These are phyloP conservation scores for Ceyx margarethae DNA, from an alignment of 2,113 vertebrate species.

Conservation along the genomic window DNA sequence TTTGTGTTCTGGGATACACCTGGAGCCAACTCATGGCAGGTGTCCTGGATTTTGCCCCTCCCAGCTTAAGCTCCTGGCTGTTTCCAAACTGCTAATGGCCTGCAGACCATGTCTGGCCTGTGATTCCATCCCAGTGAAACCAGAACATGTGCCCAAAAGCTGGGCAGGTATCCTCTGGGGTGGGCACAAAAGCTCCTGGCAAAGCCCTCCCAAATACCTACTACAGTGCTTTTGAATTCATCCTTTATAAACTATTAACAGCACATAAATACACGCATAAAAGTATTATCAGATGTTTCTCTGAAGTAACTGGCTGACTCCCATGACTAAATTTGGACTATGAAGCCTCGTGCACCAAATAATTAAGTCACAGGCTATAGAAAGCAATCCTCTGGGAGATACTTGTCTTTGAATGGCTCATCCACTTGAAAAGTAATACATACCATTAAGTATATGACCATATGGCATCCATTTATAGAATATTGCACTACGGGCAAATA, in stretches of 20 bases:
- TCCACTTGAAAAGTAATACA: conserved; percentile 41
- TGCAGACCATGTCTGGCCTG: not conserved
- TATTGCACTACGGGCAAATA: conserved; percentile 14
- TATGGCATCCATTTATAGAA: conserved; percentile 65
- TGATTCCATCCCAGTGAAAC: not conserved
- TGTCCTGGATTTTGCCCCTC: not conserved
- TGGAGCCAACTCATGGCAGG: not conserved
- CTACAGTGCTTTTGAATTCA: not conserved
- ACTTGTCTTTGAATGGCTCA: conserved; percentile 53
- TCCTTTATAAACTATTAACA: not conserved
- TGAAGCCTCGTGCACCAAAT: conserved; percentile 31
- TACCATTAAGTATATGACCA: conserved; percentile 38
- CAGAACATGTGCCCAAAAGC: not conserved
- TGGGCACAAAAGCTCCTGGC: not conserved
- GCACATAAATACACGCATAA: not conserved
- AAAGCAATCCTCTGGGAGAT: conserved; percentile 37
- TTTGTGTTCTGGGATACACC: not conserved
- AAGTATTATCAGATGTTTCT: not conserved
- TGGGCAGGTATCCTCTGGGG: not conserved
- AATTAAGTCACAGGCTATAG: conserved; percentile 49
- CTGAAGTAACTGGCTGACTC: not conserved
- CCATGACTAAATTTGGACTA: conserved; percentile 27
- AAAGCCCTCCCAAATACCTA: not conserved
- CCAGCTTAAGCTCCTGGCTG: not conserved
- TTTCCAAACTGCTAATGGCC: not conserved